These are phyloP conservation scores for Poeciliopsis turrubarensis DNA, from an alignment of 2,113 vertebrate genomes.

Conservation along the genomic window DNA sequence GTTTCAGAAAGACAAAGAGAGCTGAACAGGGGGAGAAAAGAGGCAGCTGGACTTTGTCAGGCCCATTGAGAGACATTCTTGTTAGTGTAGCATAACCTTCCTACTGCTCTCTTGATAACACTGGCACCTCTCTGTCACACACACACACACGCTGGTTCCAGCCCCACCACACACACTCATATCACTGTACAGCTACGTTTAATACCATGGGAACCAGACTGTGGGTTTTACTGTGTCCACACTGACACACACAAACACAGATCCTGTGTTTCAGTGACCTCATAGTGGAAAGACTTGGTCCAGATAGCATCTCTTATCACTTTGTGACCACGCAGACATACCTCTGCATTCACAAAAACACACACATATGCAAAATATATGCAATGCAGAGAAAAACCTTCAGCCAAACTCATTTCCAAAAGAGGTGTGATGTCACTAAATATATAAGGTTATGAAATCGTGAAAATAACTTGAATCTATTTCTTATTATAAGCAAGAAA, in stretches of 20 bases:
- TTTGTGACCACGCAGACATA: constrained; percentile 30
- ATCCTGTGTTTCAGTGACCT: constrained; percentile 60
- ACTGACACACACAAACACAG: constrained; percentile 27
- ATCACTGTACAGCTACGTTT: constrained; percentile 33
- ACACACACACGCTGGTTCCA: constrained; percentile 23
- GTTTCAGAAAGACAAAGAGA: background rate
- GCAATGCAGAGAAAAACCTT: no score
- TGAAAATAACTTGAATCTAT: background rate
- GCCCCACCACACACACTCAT: constrained; percentile 46
- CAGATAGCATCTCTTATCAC: constrained; percentile 66
- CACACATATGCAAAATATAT: no score
- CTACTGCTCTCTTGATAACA: constrained; percentile 94
- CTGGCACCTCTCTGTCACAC: constrained; percentile 86
- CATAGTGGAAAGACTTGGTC: constrained; percentile 67
- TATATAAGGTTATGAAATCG: background rate
- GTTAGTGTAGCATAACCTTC: constrained; percentile 95
- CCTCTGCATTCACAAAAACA: background rate
- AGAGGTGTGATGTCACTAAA: no score
- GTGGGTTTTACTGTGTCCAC: constrained; percentile 82
- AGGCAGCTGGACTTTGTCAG: constrained; percentile 93
- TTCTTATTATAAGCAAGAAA: background rate
- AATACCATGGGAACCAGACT: constrained; percentile 69
- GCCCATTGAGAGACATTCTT: constrained; percentile 86
- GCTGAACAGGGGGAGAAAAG: constrained; percentile 7
- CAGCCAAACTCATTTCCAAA: no score